Evolutionary conservation across 2,113 vertebrate species (phyloP).

Genomic region (Athene noctua): DNA sequence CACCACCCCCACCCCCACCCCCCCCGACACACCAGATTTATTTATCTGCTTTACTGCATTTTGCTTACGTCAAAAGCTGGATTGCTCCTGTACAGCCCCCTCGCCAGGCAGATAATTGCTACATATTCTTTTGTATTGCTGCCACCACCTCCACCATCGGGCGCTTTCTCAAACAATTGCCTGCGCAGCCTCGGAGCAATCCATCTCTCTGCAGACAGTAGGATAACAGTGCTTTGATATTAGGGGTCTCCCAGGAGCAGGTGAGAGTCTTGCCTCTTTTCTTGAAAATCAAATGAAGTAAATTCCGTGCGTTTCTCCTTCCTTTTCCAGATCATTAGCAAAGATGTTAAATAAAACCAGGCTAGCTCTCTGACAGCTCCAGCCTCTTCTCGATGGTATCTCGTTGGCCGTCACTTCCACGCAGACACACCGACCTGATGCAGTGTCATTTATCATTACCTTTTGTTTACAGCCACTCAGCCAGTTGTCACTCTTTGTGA

Average conservation of each 20-base stretch:
- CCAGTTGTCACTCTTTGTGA: slow-evolving; percentile 43
- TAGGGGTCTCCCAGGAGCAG: slow-evolving; percentile 41
- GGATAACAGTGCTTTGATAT: slow-evolving; percentile 26
- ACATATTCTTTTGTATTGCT: slow-evolving; percentile 50
- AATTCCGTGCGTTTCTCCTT: neutral
- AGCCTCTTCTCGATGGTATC: neutral
- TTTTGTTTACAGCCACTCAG: slow-evolving; percentile 62
- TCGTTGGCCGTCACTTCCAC: slow-evolving; percentile 2
- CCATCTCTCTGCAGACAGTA: slow-evolving; percentile 25
- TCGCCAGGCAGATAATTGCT: slow-evolving; percentile 52
- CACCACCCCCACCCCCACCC: too few species aligned
- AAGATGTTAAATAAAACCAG: slow-evolving; percentile 11
- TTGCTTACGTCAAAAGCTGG: slow-evolving; percentile 53
- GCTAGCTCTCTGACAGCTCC: slow-evolving; percentile 9
- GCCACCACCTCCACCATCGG: slow-evolving; percentile 52
- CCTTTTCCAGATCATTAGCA: slow-evolving; percentile 51
- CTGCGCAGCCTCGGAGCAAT: slow-evolving; percentile 7
- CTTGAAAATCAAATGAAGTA: slow-evolving; percentile 51
- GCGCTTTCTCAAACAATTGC: slow-evolving; percentile 39
- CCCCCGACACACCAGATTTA: neutral
- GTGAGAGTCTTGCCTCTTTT: slow-evolving; percentile 40
- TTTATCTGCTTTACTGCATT: slow-evolving; percentile 49
- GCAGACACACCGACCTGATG: neutral
- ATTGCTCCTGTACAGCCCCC: slow-evolving; percentile 40
- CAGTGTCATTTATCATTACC: slow-evolving; percentile 58